phyloP scores from a whole-genome alignment of 2,113 vertebrate genomes.

The zebrafish (Danio rerio) region GRCz12tu NC_133183.1:20406001-20406500 shows the following conservation, averaged over 20 bases:
- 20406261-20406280: neutral
- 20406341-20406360: neutral
- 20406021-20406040: neutral
- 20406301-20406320: neutral
- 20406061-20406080: neutral
- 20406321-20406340: neutral
- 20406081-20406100: neutral
- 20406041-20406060: neutral
- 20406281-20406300: too few species aligned
- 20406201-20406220: slow-evolving; percentile 40
- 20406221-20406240: slow-evolving; percentile 10
- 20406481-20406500: neutral
- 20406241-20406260: slow-evolving; percentile 1
- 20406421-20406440: neutral
- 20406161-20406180: slow-evolving; percentile 29
- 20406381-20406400: neutral
- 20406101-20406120: neutral
- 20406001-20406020: neutral
- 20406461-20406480: neutral
- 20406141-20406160: slow-evolving; percentile 11
- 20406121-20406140: neutral
- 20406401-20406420: neutral
- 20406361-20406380: neutral
- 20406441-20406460: neutral
- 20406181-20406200: slow-evolving; percentile 30